These are phyloP conservation scores for Pangasius krempfi DNA, from an alignment of 2,797 vertebrate genomes.

Conservation along the genomic window DNA sequence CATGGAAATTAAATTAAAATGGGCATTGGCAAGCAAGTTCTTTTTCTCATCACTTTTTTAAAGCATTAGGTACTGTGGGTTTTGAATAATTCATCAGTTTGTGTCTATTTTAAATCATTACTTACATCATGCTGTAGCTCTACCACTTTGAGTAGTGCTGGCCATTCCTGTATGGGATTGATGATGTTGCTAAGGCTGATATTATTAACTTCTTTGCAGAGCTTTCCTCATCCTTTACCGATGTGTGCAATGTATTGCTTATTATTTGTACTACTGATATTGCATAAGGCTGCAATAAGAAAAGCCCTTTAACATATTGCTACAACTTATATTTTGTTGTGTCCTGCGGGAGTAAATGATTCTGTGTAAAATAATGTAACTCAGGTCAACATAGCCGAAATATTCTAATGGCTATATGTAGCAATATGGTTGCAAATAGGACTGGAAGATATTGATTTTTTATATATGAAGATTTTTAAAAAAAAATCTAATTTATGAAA, in stretches of 20 bases:
- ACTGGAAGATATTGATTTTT: not conserved
- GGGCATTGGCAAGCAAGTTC: not conserved
- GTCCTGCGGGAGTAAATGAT: not conserved
- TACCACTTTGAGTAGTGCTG: not conserved
- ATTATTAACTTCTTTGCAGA: not conserved
- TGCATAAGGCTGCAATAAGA: not conserved
- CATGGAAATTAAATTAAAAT: slow-evolving; percentile 57
- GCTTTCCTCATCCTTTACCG: not conserved
- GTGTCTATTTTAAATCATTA: not conserved
- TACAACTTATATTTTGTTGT: not conserved
- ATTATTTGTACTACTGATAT: not conserved
- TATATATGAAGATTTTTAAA: too few species aligned
- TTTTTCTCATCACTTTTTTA: not conserved
- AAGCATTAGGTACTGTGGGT: not conserved
- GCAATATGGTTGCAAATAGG: not conserved
- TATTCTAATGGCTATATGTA: not conserved
- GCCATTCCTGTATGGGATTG: slow-evolving; percentile 5
- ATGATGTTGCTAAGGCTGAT: slow-evolving; percentile 1
- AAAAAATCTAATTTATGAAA: not conserved
- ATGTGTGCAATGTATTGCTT: not conserved
- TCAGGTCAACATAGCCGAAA: not conserved
- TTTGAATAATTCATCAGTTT: slow-evolving; percentile 16
- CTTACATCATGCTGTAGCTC: not conserved
- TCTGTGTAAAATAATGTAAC: not conserved
- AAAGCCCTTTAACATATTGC: not conserved